These are phyloP conservation scores for Eudemis profundana DNA, from an alignment of 2,888 invertebrate species.

Conservation along the genomic window DNA sequence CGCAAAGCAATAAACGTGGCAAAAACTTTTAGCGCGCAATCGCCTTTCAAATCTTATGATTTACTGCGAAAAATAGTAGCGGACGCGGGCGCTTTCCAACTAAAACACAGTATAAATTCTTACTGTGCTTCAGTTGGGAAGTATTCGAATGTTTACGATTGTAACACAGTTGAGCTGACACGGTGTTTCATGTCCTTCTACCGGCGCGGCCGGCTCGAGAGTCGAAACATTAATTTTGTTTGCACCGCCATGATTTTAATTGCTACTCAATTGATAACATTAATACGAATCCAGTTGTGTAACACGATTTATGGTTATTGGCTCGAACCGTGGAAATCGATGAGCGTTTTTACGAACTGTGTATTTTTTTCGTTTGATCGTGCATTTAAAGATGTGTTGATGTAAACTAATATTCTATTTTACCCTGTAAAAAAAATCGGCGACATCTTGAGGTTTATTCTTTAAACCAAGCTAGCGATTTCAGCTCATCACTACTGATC, in stretches of 20 bases:
- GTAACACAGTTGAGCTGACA: constrained; percentile 44
- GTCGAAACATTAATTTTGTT: constrained; percentile 69
- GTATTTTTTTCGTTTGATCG: constrained; percentile 17
- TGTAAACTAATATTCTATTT: too few relatives aligned
- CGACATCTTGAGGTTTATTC: too few relatives aligned
- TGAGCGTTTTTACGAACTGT: constrained; percentile 45
- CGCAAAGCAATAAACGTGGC: constrained; percentile 64
- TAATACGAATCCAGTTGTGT: constrained; percentile 65
- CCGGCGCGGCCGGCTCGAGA: constrained; percentile 50
- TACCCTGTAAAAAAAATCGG: too few relatives aligned
- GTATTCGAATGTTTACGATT: constrained; percentile 44
- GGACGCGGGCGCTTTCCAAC: constrained; percentile 50
- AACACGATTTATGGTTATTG: constrained; percentile 63
- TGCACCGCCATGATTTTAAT: constrained; percentile 67
- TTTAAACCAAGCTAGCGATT: too few relatives aligned
- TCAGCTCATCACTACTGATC: too few relatives aligned
- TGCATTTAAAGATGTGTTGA: background rate
- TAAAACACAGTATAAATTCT: constrained; percentile 14
- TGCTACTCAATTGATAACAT: constrained; percentile 66
- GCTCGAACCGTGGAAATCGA: constrained; percentile 61
- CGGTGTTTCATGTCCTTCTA: constrained; percentile 27
- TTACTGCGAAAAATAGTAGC: constrained; percentile 59
- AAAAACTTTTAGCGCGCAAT: constrained; percentile 62
- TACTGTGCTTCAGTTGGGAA: too few relatives aligned
- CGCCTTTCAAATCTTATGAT: constrained; percentile 68